Conservation (phyloP, 1,140 invertebrate species). For the Mactra quadrangularis region DNA sequence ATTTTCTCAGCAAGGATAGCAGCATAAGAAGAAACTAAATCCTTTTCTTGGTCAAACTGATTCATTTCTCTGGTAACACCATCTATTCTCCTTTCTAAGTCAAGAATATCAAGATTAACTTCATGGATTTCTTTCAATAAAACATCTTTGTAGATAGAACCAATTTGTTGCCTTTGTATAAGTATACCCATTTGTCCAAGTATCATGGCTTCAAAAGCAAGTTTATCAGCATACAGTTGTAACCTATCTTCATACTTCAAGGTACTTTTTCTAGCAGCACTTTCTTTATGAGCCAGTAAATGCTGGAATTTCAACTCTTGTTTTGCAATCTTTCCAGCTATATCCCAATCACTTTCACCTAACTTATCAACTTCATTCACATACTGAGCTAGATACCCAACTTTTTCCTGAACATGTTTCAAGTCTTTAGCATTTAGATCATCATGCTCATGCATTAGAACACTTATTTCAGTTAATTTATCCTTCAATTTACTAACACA, state of each 20-base stretch:
- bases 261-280: slow-evolving; percentile 40
- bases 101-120: slow-evolving; percentile 70
- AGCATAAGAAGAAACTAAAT: slow-evolving; percentile 75
- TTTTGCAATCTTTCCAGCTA: slow-evolving; percentile 70
- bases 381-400: slow-evolving; percentile 72
- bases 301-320: slow-evolving; percentile 67
- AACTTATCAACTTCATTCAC: slow-evolving; percentile 72
- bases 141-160: slow-evolving; percentile 65
- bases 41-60: slow-evolving; percentile 59
- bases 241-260: slow-evolving; percentile 73
- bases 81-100: slow-evolving; percentile 73
- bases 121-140: slow-evolving; percentile 75
- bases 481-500: slow-evolving; percentile 74
- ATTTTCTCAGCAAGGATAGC: slow-evolving; percentile 79
- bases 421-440: slow-evolving; percentile 72
- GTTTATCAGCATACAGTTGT: slow-evolving; percentile 76
- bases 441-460: slow-evolving; percentile 72
- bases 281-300: slow-evolving; percentile 57
- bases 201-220: slow-evolving; percentile 79
- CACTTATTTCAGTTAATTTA: slow-evolving; percentile 67
- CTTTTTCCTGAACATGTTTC: slow-evolving; percentile 70
- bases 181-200: slow-evolving; percentile 79
- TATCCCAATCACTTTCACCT: slow-evolving; percentile 73
- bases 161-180: slow-evolving; percentile 70
- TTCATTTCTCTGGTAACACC: slow-evolving; percentile 68